Evolutionary conservation across 2,888 invertebrate genomes (phyloP), one percentile per base, ranked within the genome.

Genomic region (Volucella inanis): DNA sequence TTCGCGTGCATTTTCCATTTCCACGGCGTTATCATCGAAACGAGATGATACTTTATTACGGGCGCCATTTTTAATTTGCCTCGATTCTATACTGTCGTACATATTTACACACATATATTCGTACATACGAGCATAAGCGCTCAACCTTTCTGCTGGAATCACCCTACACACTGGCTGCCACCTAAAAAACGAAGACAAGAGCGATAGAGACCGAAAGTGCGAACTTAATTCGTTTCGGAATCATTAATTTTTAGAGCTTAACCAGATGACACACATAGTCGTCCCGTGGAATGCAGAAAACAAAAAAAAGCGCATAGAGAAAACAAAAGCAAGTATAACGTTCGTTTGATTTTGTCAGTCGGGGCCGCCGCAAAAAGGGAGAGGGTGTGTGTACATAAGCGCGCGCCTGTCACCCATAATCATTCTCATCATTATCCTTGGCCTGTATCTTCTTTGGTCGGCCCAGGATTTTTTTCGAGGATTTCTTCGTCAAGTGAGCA

Each of bases 171-270:
- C 10, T 9, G 10, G 11, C n/a, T 14, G 39, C n/a, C 14, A 18
- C 47, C 39, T 14, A 52, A 59, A 49, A 8, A 47, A 15, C 6
- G 3, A 54, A 45, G 15, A 12, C 31, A n/a, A 39, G 11, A 10
- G 47, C 22, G 43, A 67, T 8, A 76, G 55, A 10, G 15, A 70
- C 55, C 22, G 55, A 71, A 65, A 62, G 70, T 61, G 65, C 71
- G 70, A 80, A 77, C 85, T 85, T 81, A 81, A 85, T 85, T 85
- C 81, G 81, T 68, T 77, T 68, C 77, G 81, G 87, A 89, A 91
- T 91, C 91, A 91, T 91, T 91, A 91, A 91, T 91, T 91, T 91
- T 91, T 91, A 90, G 90, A 91, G 91, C 91, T 91, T 91, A 91
- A 90, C 89, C 91, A 91, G 91, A 91, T 91, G 91, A 91, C 91